Conservation (phyloP, 2,888 invertebrate species). For the Adela reaumurella region DNA sequence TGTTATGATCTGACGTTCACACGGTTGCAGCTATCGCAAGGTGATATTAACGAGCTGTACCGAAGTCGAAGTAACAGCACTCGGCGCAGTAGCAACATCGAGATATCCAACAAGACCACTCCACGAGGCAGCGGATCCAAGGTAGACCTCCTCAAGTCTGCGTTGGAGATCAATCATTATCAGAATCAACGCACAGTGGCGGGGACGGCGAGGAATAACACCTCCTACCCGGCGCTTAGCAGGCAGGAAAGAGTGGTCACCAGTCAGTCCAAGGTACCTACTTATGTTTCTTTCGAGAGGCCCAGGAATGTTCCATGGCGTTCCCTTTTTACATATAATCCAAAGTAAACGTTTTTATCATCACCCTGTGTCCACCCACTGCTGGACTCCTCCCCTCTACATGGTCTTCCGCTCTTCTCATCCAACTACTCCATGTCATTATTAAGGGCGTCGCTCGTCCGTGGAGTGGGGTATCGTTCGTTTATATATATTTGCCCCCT, state of each 20-base stretch:
- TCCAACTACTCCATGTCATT: no score
- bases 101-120: constrained; percentile 33
- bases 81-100: constrained; percentile 56
- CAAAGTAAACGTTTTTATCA: no score
- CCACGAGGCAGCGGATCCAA: constrained; percentile 53
- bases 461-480: no score
- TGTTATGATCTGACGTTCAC: no score
- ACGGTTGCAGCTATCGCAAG: constrained; percentile 42
- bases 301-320: no score
- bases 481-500: no score
- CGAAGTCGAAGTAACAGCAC: constrained; percentile 46
- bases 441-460: no score
- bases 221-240: constrained; percentile 55
- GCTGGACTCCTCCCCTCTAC: no score
- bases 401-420: no score
- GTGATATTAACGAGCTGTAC: constrained; percentile 46
- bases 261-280: not conserved
- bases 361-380: no score
- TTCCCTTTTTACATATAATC: no score
- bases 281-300: no score
- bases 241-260: not conserved
- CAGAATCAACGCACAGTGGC: constrained; percentile 43
- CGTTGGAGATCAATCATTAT: constrained; percentile 62
- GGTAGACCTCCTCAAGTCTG: constrained; percentile 66
- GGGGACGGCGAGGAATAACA: constrained; percentile 44